phyloP scores from a whole-genome alignment of 64 coral and sea anemone species.

The Actinia equina region DNA sequence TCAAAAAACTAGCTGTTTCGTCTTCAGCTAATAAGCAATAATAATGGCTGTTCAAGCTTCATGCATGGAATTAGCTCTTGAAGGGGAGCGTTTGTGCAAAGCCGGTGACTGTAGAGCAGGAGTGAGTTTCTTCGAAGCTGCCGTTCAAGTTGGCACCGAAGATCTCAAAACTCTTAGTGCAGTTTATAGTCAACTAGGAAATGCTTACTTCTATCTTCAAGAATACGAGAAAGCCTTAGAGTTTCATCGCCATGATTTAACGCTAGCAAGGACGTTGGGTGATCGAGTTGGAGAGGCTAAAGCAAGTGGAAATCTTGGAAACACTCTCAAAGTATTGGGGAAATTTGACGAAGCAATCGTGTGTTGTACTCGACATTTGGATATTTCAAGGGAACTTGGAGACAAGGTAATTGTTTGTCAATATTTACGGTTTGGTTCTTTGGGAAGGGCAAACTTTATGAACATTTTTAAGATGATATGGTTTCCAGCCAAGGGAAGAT shows the following conservation, averaged over 20 bases:
- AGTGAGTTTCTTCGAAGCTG: slow-evolving; percentile 95
- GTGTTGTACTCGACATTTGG: slow-evolving; percentile 97
- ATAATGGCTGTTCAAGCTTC: slow-evolving; percentile 97
- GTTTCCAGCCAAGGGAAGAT: not conserved
- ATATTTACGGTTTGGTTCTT: not conserved
- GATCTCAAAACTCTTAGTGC: slow-evolving; percentile 98
- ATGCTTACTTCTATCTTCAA: slow-evolving; percentile 98
- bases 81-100: slow-evolving; percentile 95
- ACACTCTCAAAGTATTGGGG: slow-evolving; percentile 96
- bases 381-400: slow-evolving; percentile 85
- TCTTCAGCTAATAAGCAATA: not conserved
- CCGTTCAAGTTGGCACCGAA: slow-evolving; percentile 95
- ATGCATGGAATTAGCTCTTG: slow-evolving; percentile 93
- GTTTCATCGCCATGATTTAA: slow-evolving; percentile 98
- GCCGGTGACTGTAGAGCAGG: slow-evolving; percentile 92
- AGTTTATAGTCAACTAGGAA: slow-evolving; percentile 96
- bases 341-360: slow-evolving; percentile 99
- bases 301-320: slow-evolving; percentile 98
- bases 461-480: not conserved
- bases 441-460: not conserved
- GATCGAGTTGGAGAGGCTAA: slow-evolving; percentile 96
- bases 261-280: slow-evolving; percentile 84
- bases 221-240: slow-evolving; percentile 99
- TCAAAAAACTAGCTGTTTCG: not conserved
- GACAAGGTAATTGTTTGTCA: slow-evolving; percentile 72